Base-by-base conservation (phyloP, 2,797 vertebrate species). In the Sparus aurata region DNA sequence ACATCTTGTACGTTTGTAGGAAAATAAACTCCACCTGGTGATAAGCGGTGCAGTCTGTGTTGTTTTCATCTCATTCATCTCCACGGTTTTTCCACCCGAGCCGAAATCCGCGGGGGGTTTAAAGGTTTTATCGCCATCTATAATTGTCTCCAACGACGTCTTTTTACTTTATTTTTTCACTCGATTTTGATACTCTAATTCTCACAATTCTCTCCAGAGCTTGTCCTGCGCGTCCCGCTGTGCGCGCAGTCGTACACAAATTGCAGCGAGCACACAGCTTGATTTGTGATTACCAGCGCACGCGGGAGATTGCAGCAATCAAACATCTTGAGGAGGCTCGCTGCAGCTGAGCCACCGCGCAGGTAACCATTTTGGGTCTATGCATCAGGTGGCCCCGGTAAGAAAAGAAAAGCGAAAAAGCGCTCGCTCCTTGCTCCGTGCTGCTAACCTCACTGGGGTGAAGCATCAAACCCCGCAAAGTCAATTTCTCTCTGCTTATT, bases 221-320 rank as follows among this genome's bases (percentile, higher is more conserved):
- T 34, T 61, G 70, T 80, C 73, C 58, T 47, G 4, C 15, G 52
- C 16, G 3, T 68, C 87, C 66, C 1, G 30, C 85, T 75, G 89
- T 47, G 75, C 69, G 20, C 80, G 81, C 75, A 18, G 72, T 80
- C 80, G 52, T 73, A 77, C 55, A 85, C 80, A 88, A 83, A 85
- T 85, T 84, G 81, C 50, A 68, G 75, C 27, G 15, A 73, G 71
- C 62, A 46, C 86, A 83, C 90, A 91, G 91, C 88, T 88, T 93
- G 92, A 91, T 78, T 87, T 80, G 90, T 92, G 89, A 94, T 94
- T 93, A 92, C 91, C 83, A 58, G 85, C 85, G 85, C 82, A 88
- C 88, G 60, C 69, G 47, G 86, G 90, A 87, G 87, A 92, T 85
- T 79, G 87, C 72, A 27, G 88, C 94, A 95, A 94, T 94, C 93